Evolutionary conservation across 2,113 vertebrate species (phyloP), one percentile per base, ranked within the genome.

Genomic region (Falco punctatus): DNA sequence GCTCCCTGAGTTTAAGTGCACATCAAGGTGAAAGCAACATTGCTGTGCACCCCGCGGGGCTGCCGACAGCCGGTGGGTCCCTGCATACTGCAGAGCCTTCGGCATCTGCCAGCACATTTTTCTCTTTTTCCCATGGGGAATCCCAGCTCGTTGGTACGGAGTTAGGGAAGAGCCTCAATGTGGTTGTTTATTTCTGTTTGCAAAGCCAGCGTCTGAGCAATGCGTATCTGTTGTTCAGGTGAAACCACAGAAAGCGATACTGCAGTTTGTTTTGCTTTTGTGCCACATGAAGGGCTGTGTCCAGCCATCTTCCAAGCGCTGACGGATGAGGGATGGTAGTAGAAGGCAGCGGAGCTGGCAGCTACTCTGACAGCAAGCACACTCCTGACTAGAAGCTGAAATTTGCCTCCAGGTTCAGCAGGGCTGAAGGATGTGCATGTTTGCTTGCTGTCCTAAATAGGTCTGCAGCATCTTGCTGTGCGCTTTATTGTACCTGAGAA

Each of bases 31-130:
- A 20, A 20, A 48, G 18, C 5, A 1, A 23, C 3, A 1, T 24
- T 61, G 40, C 73, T 35, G 6, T 40, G 14, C 70, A 28, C 28
- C 26, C 30, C 1, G 1, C 3, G 14, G 72, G 30, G 38, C 51
- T 17, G 27, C 57, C 0, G 0, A 7, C 49, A 81, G 5, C 52
- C 52, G 4, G 0, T 4, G 52, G 10, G 23, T 69, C 30, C 42
- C 48, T 1, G 7, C 40, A 26, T 0, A 0, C 33, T n/a, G 46
- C 54, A n/a, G 61, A 81, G 55, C 42, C 44, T 24, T 65, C 1
- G 4, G 58, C 6, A 8, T 21, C 22, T 14, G 8, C 48, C 64
- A 32, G 8, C 2, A 0, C 0, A 0, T 44, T 55, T 49, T 71
- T 48, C 48, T 23, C 7, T 44, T 55, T 49, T 71, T 48, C 48